phyloP scores from a whole-genome alignment of 2,797 vertebrate species.

The Gymnodraco acuticeps region DNA sequence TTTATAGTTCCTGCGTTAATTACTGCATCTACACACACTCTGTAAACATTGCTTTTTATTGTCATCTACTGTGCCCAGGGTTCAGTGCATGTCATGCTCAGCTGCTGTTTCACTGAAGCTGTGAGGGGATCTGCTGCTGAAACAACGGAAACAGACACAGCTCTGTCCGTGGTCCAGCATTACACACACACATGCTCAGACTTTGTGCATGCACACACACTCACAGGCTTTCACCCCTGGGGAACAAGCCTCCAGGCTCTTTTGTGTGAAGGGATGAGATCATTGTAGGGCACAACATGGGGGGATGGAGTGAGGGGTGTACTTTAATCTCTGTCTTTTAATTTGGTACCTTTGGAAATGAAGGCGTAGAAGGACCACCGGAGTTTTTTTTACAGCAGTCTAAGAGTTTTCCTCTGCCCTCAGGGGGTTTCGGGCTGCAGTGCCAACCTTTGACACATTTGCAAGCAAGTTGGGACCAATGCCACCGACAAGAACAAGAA shows the following conservation, averaged over 20 bases:
- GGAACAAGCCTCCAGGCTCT: slow-evolving; percentile 72
- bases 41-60: slow-evolving; percentile 7
- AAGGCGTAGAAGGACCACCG: slow-evolving; percentile 24
- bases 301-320: slow-evolving; percentile 56
- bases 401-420: slow-evolving; percentile 47
- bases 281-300: slow-evolving; percentile 63
- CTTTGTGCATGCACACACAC: slow-evolving; percentile 7
- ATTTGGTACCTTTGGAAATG: slow-evolving; percentile 1
- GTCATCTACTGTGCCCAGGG: background rate
- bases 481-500: slow-evolving; percentile 45
- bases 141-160: slow-evolving; percentile 65
- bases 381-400: slow-evolving; percentile 40
- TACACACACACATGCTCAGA: slow-evolving; percentile 28
- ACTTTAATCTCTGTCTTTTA: slow-evolving; percentile 30
- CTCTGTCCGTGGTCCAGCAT: slow-evolving; percentile 60
- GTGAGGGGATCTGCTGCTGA: slow-evolving; percentile 48
- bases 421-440: slow-evolving; percentile 28
- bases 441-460: slow-evolving; percentile 46
- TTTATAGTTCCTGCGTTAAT: slow-evolving; percentile 4
- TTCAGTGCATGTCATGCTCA: slow-evolving; percentile 40
- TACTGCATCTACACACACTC: slow-evolving; percentile 6
- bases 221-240: slow-evolving; percentile 53
- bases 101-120: slow-evolving; percentile 52
- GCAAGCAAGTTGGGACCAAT: slow-evolving; percentile 62
- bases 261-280: slow-evolving; percentile 80